A percentile compares a stretch with the other conserved stretches of the same genome.
Conservation (phyloP, 2,888 invertebrate genomes). For the Aspidiotus destructor region DNA sequence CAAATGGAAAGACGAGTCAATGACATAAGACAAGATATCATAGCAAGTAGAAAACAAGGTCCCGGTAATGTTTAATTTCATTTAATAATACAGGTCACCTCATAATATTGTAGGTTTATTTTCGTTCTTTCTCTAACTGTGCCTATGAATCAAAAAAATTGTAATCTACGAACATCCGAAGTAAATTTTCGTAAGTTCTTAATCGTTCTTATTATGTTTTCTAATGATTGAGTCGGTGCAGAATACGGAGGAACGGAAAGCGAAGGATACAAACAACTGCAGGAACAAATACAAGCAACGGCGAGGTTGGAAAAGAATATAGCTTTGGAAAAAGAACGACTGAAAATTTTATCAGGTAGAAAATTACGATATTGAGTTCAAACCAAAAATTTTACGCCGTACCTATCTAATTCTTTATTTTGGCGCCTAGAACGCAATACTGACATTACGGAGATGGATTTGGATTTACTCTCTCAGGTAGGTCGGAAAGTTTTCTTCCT, state of each 20-base stretch:
- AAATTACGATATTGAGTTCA: slow-evolving; percentile 12
- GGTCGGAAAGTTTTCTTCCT: not conserved
- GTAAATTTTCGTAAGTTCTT: not conserved
- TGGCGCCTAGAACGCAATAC: slow-evolving; percentile 15
- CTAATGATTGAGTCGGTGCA: not conserved
- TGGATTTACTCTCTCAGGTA: slow-evolving; percentile 24
- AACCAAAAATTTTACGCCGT: too few species aligned
- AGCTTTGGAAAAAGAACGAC: slow-evolving; percentile 37
- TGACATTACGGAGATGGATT: slow-evolving; percentile 25
- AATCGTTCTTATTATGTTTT: not conserved
- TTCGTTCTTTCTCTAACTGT: not conserved
- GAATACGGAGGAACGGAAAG: slow-evolving; percentile 34
- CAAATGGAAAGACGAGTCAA: slow-evolving; percentile 15
- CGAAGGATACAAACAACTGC: slow-evolving; percentile 36
- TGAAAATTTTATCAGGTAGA: slow-evolving; percentile 37
- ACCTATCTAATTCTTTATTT: not conserved
- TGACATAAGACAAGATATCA: slow-evolving; percentile 11
- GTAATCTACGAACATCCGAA: not conserved
- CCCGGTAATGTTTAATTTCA: not conserved
- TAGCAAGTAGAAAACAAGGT: slow-evolving; percentile 21
- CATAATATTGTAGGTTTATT: not conserved
- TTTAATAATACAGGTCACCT: not conserved
- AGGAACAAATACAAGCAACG: slow-evolving; percentile 36
- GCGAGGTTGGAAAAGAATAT: slow-evolving; percentile 36
- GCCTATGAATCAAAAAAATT: too few species aligned